Conservation (phyloP, 2,113 vertebrate genomes). For the Microcebus jonahi region DNA sequence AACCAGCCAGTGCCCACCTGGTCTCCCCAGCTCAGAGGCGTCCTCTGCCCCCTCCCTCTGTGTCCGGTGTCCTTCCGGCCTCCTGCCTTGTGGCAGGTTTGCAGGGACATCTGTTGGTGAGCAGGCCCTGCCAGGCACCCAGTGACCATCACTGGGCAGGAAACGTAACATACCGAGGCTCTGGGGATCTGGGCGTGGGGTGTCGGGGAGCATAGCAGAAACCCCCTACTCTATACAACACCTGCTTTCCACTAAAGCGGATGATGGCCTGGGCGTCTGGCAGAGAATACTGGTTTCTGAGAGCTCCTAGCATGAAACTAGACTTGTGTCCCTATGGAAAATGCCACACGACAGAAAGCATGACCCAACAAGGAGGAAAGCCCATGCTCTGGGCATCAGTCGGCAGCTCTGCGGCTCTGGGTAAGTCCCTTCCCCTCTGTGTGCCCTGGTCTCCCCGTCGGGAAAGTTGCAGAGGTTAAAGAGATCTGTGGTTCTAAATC, state of each 20-base stretch:
- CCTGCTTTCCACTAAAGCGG: not conserved
- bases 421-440: not conserved
- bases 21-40: not conserved
- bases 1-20: not conserved
- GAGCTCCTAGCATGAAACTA: not conserved
- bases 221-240: not conserved
- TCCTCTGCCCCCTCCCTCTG: not conserved
- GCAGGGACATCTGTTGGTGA: not conserved
- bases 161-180: not conserved
- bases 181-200: not conserved
- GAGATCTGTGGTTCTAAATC: not conserved
- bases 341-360: not conserved
- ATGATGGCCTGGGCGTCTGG: not conserved
- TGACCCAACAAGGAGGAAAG: not conserved
- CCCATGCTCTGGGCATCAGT: not conserved
- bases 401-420: not conserved
- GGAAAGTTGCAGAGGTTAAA: not conserved
- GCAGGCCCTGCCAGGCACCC: not conserved
- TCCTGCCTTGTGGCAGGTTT: not conserved
- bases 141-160: not conserved
- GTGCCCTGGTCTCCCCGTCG: not conserved
- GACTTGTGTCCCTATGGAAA: not conserved
- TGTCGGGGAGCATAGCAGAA: rapidly evolving
- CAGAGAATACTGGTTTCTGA: not conserved
- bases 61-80: not conserved